phyloP scores from a whole-genome alignment of 2,797 vertebrate species.

The Falco naumanni region DNA sequence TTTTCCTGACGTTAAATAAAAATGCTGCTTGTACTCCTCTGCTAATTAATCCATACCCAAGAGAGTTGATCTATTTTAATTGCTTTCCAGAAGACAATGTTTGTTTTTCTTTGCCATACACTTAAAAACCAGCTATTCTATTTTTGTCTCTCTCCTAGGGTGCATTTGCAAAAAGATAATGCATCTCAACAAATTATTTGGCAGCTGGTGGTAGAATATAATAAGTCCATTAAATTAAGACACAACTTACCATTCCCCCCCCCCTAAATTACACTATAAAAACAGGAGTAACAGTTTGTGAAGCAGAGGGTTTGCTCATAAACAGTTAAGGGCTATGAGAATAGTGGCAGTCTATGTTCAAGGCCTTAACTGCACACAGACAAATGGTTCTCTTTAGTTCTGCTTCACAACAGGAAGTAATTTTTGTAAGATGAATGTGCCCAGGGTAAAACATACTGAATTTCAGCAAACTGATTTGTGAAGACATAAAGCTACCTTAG shows the following conservation, averaged over 20 bases:
- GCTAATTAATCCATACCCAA: slow-evolving; percentile 27
- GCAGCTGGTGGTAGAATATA: slow-evolving; percentile 36
- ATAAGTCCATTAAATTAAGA: slow-evolving; percentile 54
- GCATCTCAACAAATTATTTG: slow-evolving; percentile 46
- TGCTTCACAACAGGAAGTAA: slow-evolving; percentile 41
- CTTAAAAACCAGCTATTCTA: neutral
- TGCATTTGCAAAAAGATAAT: slow-evolving; percentile 20
- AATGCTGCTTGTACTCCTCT: neutral
- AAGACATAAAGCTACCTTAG: slow-evolving; percentile 40
- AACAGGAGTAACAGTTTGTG: neutral
- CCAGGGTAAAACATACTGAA: slow-evolving; percentile 6
- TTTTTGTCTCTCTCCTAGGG: slow-evolving; percentile 27
- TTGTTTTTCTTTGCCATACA: slow-evolving; percentile 32
- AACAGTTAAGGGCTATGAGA: neutral
- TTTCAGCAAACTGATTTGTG: slow-evolving; percentile 51
- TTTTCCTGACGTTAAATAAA: slow-evolving; percentile 23
- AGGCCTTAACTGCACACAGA: slow-evolving; percentile 29
- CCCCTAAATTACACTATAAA: slow-evolving; percentile 20
- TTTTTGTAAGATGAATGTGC: neutral
- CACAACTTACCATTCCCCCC: neutral
- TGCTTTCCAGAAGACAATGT: neutral
- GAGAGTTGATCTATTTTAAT: slow-evolving; percentile 16
- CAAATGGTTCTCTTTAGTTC: slow-evolving; percentile 27
- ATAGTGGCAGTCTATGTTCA: neutral
- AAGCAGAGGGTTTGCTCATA: slow-evolving; percentile 16